Evolutionary conservation across 2,113 vertebrate species (phyloP).

Genomic region (Perca flavescens): DNA sequence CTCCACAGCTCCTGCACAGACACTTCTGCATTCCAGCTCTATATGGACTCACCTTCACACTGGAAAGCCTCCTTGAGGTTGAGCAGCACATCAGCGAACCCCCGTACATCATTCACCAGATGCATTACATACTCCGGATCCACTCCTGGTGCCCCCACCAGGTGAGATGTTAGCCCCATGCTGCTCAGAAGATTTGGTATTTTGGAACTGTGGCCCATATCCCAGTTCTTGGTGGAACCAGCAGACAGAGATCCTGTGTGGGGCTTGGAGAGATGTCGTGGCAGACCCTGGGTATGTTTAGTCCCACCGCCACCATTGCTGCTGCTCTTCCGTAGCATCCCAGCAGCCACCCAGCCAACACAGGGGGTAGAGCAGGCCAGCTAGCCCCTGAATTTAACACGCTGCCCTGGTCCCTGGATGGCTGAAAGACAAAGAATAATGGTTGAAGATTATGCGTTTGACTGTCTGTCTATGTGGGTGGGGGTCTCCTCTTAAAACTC

Average conservation of each 20-base stretch:
- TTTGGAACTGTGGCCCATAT: slow-evolving; percentile 88
- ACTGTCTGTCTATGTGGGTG: background rate
- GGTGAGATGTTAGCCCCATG: slow-evolving; percentile 82
- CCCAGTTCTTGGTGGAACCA: slow-evolving; percentile 84
- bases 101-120: slow-evolving; percentile 93
- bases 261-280: slow-evolving; percentile 81
- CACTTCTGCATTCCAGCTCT: slow-evolving; percentile 83
- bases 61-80: slow-evolving; percentile 93
- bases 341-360: slow-evolving; percentile 74
- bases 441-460: background rate
- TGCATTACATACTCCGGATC: slow-evolving; percentile 95
- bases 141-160: slow-evolving; percentile 85
- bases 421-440: slow-evolving; percentile 35
- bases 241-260: slow-evolving; percentile 81
- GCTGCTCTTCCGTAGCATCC: slow-evolving; percentile 91
- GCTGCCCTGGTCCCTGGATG: slow-evolving; percentile 52
- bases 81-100: slow-evolving; percentile 92
- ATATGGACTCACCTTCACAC: slow-evolving; percentile 87
- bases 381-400: slow-evolving; percentile 68
- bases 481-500: background rate
- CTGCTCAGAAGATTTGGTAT: slow-evolving; percentile 84
- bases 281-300: slow-evolving; percentile 86
- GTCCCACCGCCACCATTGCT: slow-evolving; percentile 70
- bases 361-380: slow-evolving; percentile 39
- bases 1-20: slow-evolving; percentile 47